Conservation (phyloP, 2,888 invertebrate genomes). For the Trichopoda pennipes region DNA sequence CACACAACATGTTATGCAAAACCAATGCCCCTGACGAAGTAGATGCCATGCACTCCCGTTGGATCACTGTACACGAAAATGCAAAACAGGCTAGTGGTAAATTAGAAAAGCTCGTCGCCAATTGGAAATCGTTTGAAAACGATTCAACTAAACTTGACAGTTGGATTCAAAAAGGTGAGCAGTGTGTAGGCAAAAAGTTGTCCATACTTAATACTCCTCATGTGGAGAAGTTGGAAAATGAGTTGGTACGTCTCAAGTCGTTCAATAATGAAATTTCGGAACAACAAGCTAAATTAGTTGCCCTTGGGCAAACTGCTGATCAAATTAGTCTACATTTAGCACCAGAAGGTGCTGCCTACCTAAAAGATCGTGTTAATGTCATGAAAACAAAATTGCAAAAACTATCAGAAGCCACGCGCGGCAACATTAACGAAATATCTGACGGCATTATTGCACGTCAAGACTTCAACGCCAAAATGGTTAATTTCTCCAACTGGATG, state of each 20-base stretch:
- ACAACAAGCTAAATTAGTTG: slow-evolving; percentile 91
- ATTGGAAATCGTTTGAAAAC: slow-evolving; percentile 91
- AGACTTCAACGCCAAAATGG: slow-evolving; percentile 90
- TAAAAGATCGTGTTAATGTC: slow-evolving; percentile 87
- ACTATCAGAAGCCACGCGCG: slow-evolving; percentile 88
- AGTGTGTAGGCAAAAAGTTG: slow-evolving; percentile 83
- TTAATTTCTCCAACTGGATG: slow-evolving; percentile 91
- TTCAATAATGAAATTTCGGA: slow-evolving; percentile 92
- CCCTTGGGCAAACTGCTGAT: slow-evolving; percentile 90
- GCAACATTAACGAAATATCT: slow-evolving; percentile 89
- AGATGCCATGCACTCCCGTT: slow-evolving; percentile 90
- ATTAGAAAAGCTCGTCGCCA: slow-evolving; percentile 88
- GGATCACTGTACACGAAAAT: slow-evolving; percentile 91
- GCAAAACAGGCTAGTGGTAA: slow-evolving; percentile 90
- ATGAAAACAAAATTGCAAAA: slow-evolving; percentile 88
- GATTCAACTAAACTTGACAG: slow-evolving; percentile 88
- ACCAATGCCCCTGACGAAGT: slow-evolving; percentile 91
- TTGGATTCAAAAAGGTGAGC: slow-evolving; percentile 88
- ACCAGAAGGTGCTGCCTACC: slow-evolving; percentile 87
- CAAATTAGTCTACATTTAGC: slow-evolving; percentile 89
- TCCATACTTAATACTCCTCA: slow-evolving; percentile 86
- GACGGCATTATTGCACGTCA: slow-evolving; percentile 91
- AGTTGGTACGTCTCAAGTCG: slow-evolving; percentile 88
- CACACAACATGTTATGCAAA: slow-evolving; percentile 88
- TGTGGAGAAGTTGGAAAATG: slow-evolving; percentile 88